Base-by-base conservation (phyloP, 2,113 vertebrate genomes). In the Chaetorhynchus papuensis region DNA sequence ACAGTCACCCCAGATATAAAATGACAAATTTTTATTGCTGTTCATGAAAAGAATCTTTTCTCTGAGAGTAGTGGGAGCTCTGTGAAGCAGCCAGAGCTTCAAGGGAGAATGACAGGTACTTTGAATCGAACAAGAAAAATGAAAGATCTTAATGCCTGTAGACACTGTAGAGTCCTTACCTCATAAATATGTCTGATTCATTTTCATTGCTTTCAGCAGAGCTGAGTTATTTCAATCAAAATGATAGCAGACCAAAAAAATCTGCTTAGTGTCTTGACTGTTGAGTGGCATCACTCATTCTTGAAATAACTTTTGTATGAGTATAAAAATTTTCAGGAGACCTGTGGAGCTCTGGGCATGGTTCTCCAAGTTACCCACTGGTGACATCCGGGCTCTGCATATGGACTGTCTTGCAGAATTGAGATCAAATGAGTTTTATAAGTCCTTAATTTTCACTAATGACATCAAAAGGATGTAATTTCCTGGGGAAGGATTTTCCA, bases 181-280 rank as follows among this genome's bases (percentile, higher is more conserved):
- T 95, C 81, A 96, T 96, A 97, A 95, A 95, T 96, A 95, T 45
- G 13, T 94, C 92, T 93, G 80, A 94, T 96, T 96, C 80, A 92
- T 95, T 93, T 87, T 94, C 81, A 84, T 93, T 77, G 47, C 86
- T 92, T 91, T 96, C 85, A 95, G 50, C 33, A 81, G 41, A 37
- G 24, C 71, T 94, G 91, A 94, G 50, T 74, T 35, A 74, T 89
- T 91, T 90, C 65, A 90, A 71, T 56, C 47, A 91, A 97, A 92
- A 89, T 79, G n/a, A 79, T 76, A 87, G 45, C 63, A 88, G 47
- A 42, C 57, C 76, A 89, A 87, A 84, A 69, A 18, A 53, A 30
- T 27, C 28, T 94, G 41, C 41, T 91, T 91, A 74, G 87, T 91
- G 22, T 72, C 35, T 63, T 89, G 61, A 23, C 60, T 75, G 3